These are phyloP conservation scores for Megamerina dolium DNA, from an alignment of 2,888 invertebrate species.

Conservation along the genomic window DNA sequence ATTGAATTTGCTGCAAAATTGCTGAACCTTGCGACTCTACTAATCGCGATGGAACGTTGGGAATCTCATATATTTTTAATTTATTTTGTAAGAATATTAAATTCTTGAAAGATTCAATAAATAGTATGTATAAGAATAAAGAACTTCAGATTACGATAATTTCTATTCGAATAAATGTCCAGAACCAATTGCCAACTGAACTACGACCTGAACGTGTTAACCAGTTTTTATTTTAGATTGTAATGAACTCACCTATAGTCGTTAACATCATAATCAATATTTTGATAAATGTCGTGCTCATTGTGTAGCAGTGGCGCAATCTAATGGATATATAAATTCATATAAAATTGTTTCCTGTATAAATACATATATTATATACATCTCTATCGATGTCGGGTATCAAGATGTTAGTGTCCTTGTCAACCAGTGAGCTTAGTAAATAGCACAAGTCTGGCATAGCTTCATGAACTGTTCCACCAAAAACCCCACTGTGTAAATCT, in stretches of 20 bases:
- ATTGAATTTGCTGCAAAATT: no score
- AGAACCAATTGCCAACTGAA: no score
- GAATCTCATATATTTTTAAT: no score
- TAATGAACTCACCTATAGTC: conserved; percentile 68
- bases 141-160: no score
- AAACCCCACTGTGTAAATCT: conserved; percentile 94
- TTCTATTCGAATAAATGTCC: no score
- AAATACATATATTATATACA: conserved; percentile 50
- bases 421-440: conserved; percentile 75
- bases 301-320: conserved; percentile 59
- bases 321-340: conserved; percentile 20
- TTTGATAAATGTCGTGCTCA: conserved; percentile 68
- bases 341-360: background rate
- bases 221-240: no score
- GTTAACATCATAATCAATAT: conserved; percentile 79
- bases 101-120: no score
- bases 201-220: no score
- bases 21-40: no score
- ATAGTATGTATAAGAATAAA: no score
- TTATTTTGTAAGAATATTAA: no score
- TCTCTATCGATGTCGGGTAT: conserved; percentile 78
- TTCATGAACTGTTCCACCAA: conserved; percentile 88
- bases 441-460: conserved; percentile 89
- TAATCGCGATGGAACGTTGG: no score
- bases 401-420: conserved; percentile 79